Conservation (phyloP, 1,140 invertebrate genomes). For the Panagrolaimus sp. region DNA sequence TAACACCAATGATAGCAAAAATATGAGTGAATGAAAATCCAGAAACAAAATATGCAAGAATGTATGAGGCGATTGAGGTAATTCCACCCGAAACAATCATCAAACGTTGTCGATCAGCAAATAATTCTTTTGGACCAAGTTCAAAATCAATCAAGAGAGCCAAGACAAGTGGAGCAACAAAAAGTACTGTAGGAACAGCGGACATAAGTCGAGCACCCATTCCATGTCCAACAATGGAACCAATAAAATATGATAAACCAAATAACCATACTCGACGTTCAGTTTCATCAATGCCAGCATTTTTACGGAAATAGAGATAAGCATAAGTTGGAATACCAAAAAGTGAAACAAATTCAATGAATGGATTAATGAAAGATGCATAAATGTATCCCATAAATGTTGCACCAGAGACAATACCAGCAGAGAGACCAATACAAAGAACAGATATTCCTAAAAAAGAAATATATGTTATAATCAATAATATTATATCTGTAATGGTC, state of each 20-base stretch:
- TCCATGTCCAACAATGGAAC: conserved; percentile 18
- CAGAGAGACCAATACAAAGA: conserved; percentile 15
- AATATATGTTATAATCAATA: not conserved
- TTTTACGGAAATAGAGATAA: conserved; percentile 21
- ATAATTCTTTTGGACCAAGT: conserved; percentile 21
- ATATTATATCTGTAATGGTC: not conserved
- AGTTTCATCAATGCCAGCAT: conserved; percentile 25
- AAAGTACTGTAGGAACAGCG: conserved; percentile 15
- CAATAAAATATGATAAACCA: conserved; percentile 17
- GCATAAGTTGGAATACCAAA: conserved; percentile 21
- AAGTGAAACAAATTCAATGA: conserved; percentile 16
- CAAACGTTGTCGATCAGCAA: conserved; percentile 18
- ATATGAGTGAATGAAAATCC: conserved; percentile 15
- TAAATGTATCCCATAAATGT: conserved; percentile 15
- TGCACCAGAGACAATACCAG: conserved; percentile 16
- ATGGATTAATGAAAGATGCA: conserved; percentile 16
- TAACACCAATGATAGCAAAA: not conserved
- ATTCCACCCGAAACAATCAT: not conserved
- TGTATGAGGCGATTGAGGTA: not conserved
- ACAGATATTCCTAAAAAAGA: conserved; percentile 22
- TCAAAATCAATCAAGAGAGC: conserved; percentile 26
- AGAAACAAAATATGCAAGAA: conserved; percentile 14
- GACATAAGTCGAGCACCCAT: conserved; percentile 12
- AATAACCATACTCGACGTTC: conserved; percentile 29
- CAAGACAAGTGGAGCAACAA: conserved; percentile 22